These are phyloP conservation scores for Neotoma lepida DNA, from an alignment of 2,113 vertebrate species.

Conservation along the genomic window DNA sequence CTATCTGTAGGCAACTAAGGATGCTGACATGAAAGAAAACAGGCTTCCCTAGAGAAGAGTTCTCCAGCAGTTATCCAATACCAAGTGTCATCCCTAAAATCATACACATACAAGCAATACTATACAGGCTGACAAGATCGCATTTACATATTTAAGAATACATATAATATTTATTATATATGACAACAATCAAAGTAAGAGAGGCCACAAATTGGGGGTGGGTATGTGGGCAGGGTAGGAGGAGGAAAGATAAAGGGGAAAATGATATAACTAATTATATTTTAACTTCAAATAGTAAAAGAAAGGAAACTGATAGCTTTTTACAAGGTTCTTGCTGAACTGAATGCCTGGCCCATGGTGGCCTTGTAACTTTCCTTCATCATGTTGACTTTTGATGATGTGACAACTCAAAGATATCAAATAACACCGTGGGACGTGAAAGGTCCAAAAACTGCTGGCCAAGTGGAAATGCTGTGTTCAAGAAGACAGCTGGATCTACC, in stretches of 20 bases:
- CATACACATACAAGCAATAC: background rate
- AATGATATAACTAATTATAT: background rate
- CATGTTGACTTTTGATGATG: too few species aligned
- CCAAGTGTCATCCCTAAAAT: background rate
- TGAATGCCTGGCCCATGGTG: background rate
- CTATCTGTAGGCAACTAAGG: background rate
- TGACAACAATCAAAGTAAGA: background rate
- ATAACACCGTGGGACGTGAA: background rate
- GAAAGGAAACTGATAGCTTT: too few species aligned
- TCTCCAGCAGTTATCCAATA: background rate
- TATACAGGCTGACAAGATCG: background rate
- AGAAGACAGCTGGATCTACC: background rate
- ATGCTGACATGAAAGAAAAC: background rate
- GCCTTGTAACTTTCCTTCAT: background rate
- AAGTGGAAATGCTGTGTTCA: background rate
- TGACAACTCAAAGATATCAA: background rate
- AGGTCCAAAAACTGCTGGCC: background rate
- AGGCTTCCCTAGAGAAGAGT: background rate
- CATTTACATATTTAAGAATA: background rate
- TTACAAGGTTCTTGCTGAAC: background rate
- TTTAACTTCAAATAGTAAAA: background rate
- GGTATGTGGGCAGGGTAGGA: background rate
- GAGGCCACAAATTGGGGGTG: too few species aligned
- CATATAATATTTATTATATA: background rate
- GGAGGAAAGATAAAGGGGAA: background rate